Base-by-base conservation (phyloP, 92 coral and sea anemone genomes). In the Montipora capitata region DNA sequence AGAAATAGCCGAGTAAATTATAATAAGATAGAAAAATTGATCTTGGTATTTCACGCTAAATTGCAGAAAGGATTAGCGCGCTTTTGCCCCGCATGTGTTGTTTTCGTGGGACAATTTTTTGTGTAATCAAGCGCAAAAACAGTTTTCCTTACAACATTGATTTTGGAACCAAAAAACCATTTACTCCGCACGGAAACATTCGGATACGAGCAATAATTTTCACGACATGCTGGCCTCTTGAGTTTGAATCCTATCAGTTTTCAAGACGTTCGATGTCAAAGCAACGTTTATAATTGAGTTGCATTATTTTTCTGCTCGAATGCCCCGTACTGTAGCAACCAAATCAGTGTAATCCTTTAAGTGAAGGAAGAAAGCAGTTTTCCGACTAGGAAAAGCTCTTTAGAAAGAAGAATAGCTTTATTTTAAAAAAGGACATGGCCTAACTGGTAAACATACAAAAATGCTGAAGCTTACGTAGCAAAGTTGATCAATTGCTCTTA, bases 261-360 rank as follows among this genome's bases (percentile, higher is more conserved):
- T 73, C 56, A 20, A 51, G 15, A 68, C 49, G 10, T 54, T 40
- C 54, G 14, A 54, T 54, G 12, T 3, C 61, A 51, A 69, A 57
- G 41, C 87, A 72, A 61, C 43, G 59, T 1, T 27, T 27, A 27
- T 71, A 58, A 83, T 72, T 71, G 61, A 57, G 80, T 83, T 71
- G 18, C 72, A 18, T 56, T 15, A 9, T 14, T 40, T 72, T 83
- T 72, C 45, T 15, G 78, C 87, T 61, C 44, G 35, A 72, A 42
- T 72, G 78, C 51, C 43, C 49, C 11, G 49, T 13, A 8, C 20
- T 10, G 68, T 45, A 15, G 42, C 38, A 68, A 68, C 35, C 68
- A n/a, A 68, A 35, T 64, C n/a, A 11, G 35, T 27, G 35, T 35
- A 35, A 27, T 10, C 68, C 27, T 16, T 44, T 4, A 41, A 68